Evolutionary conservation across 1,140 invertebrate species (phyloP), one percentile per base, ranked within the genome.

Genomic region (Protaetia brevitarsis): DNA sequence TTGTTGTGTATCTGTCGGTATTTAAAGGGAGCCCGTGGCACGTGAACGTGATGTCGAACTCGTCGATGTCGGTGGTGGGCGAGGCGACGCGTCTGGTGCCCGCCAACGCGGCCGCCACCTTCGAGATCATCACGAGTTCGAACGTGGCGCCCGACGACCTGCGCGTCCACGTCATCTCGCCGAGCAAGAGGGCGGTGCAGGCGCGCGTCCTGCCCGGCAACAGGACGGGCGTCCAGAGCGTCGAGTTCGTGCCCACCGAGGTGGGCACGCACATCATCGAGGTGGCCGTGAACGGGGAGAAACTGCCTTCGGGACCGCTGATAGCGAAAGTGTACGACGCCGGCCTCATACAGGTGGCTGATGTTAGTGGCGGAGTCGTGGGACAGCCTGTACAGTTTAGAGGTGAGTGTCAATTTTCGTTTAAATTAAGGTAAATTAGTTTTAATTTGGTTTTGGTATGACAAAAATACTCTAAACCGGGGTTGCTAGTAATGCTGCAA

Each of bases 311-410:
- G 66, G 92, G 91, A 45, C 92, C 93, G 13, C 84, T 96, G 45
- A 86, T 95, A 63, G 93, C 92, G 69, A 96, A 96, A 85, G 94
- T 94, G 60, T 97, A 96, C 79, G 94, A 96, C 80, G 88, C 93
- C 68, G 91, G 90, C 68, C 84, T 95, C 51, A 96, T 97, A 74
- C 88, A 91, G 82, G 92, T 97, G 67, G 91, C 92, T 34, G 95
- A 97, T 80, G 91, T 97, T 45, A 91, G 89, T 77, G 93, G 93
- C 73, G 93, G 93, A 69, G 87, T 94, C 69, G 90, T 97, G 16
- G 93, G 94, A 70, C 91, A 96, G 82, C 89, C 93, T 70, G 94
- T 93, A 77, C 93, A 96, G 80, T 96, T 97, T 78, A 89, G 92
- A 89, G 92, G 92, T 92, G 80, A 74, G 73, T 73, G n/a, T 56